Percentiles rank a stretch among this genome's conserved stretches.
phyloP scores from a whole-genome alignment of 2,797 vertebrate species.

The Hypotaenidia philippensis region DNA sequence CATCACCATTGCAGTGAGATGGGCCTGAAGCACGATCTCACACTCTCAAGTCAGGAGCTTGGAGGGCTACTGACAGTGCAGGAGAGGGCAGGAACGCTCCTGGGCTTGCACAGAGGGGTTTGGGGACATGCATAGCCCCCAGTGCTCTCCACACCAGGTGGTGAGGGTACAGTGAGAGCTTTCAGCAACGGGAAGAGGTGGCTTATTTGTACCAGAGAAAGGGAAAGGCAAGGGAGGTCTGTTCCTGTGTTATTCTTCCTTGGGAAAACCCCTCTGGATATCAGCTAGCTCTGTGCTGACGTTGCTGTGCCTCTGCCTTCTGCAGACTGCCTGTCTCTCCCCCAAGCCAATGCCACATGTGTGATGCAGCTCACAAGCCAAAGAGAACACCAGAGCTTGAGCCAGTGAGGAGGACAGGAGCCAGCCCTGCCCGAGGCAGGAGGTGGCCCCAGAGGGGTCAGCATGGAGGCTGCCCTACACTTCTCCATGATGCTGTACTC shows the following conservation, averaged over 20 bases:
- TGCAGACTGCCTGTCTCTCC: not conserved
- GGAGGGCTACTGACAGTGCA: not conserved
- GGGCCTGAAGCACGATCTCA: not conserved
- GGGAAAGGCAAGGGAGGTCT: not conserved
- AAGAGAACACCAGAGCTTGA: not conserved
- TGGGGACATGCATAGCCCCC: not conserved
- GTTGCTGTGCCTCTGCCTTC: not conserved
- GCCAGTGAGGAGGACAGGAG: not conserved
- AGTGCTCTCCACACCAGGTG: accelerated
- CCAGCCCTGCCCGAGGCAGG: not conserved
- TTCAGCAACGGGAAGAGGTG: not conserved
- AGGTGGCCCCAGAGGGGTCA: accelerated
- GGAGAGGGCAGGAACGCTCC: not conserved
- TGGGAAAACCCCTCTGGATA: not conserved
- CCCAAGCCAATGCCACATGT: accelerated
- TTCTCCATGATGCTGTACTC: accelerated
- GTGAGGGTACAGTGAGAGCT: not conserved
- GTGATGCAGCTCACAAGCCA: accelerated
- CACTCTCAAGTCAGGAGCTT: not conserved
- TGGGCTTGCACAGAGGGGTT: not conserved
- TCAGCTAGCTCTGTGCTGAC: accelerated
- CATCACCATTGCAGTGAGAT: not conserved
- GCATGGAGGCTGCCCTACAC: not conserved
- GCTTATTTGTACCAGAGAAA: not conserved
- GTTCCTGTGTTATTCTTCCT: not conserved